Evolutionary conservation across 1,140 invertebrate genomes (phyloP).

Genomic region (Brachystomella parvula): DNA sequence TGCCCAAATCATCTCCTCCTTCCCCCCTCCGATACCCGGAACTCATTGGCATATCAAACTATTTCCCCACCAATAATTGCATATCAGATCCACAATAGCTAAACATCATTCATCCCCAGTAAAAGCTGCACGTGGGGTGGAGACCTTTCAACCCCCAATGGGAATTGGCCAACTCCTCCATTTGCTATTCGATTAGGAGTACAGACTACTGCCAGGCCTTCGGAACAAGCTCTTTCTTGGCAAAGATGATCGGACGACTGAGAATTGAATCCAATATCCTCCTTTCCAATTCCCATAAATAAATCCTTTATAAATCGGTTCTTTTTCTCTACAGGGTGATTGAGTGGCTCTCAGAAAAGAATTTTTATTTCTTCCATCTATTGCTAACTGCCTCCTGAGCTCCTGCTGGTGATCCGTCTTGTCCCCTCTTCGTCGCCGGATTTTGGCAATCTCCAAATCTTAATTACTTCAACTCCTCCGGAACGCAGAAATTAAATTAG

Average conservation of each 20-base stretch:
- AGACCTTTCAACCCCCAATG: neutral
- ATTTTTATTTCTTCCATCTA: constrained; percentile 11
- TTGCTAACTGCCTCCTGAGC: neutral
- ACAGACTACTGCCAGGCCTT: no score
- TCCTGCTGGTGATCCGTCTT: neutral
- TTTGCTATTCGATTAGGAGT: neutral
- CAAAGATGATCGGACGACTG: neutral
- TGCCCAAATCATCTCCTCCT: neutral
- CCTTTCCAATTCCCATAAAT: constrained; percentile 11
- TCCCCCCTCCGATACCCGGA: neutral
- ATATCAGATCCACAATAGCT: neutral
- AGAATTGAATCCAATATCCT: constrained; percentile 10
- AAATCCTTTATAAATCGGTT: constrained; percentile 9
- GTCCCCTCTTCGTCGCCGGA: no score
- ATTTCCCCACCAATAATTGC: neutral
- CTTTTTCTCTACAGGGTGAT: constrained; percentile 4
- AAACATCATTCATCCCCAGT: neutral
- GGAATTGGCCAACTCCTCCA: neutral
- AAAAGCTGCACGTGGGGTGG: neutral
- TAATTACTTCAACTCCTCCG: no score
- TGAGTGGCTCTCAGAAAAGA: constrained; percentile 1
- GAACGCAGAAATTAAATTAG: no score
- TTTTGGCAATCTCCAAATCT: no score
- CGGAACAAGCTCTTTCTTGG: neutral
- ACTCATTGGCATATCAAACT: neutral